phyloP scores from a whole-genome alignment of 2,888 invertebrate genomes.

The Temnothorax rugatulus region DNA sequence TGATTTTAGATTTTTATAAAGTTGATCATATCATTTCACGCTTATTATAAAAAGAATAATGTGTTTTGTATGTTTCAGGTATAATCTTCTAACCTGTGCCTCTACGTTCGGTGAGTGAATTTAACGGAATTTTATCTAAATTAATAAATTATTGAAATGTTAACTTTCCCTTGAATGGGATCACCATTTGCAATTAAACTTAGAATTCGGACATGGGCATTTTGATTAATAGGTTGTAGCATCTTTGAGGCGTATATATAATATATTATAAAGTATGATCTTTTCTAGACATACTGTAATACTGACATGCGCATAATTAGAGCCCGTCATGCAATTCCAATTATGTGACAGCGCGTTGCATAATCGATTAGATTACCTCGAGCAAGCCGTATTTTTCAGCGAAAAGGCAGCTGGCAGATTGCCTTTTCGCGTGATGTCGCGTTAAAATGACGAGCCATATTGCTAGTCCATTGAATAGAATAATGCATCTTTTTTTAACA shows the following conservation, averaged over 20 bases:
- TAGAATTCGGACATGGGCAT: not conserved
- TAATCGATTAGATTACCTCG: conserved; percentile 44
- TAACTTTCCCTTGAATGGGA: not conserved
- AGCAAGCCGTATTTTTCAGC: conserved; percentile 44
- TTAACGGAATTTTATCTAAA: not conserved
- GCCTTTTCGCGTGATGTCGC: conserved; percentile 53
- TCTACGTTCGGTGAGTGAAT: conserved; percentile 1
- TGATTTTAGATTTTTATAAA: not conserved
- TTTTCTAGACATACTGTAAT: not conserved
- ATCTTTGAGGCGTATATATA: not conserved
- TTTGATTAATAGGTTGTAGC: not conserved
- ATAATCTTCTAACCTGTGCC: not conserved
- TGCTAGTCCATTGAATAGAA: conserved; percentile 25
- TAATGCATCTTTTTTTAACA: conserved; percentile 33
- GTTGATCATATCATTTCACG: not conserved
- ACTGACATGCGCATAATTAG: not conserved
- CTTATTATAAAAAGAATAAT: not conserved
- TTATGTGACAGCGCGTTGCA: conserved; percentile 25
- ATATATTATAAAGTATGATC: not conserved
- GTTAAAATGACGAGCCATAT: conserved; percentile 28
- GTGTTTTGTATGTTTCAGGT: not conserved
- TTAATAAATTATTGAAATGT: not conserved
- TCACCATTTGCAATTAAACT: not conserved
- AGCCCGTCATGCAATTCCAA: conserved; percentile 29
- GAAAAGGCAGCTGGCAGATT: conserved; percentile 24